Percentiles rank a stretch among this genome's conserved stretches.
Conservation (phyloP, 2,888 invertebrate genomes). For the Macrophya annulata region DNA sequence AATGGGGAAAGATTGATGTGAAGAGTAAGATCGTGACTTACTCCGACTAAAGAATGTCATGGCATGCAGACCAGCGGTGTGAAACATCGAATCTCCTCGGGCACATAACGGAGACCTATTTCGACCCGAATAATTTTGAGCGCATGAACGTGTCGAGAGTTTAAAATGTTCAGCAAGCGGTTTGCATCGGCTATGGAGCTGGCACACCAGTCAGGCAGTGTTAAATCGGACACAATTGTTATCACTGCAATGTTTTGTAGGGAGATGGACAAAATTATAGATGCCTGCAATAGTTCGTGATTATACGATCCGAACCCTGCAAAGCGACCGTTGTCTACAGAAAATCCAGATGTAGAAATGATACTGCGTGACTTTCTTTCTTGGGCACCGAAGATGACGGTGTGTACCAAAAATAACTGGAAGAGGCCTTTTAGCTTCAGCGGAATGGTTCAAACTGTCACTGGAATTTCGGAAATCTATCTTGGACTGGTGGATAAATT, state of each 20-base stretch:
- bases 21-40: neutral
- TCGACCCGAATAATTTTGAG: neutral
- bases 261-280: neutral
- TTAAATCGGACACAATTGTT: conserved; percentile 2
- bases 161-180: conserved; percentile 8
- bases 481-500: conserved; percentile 34
- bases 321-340: neutral
- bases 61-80: neutral
- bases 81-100: neutral
- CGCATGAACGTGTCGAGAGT: neutral
- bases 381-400: neutral
- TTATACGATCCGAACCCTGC: neutral
- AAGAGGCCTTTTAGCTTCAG: conserved; percentile 58
- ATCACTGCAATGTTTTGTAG: neutral
- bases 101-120: neutral
- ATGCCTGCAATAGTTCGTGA: neutral
- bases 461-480: conserved; percentile 56
- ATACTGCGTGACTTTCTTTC: neutral
- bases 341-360: neutral
- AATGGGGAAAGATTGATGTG: neutral
- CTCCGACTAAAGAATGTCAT: neutral
- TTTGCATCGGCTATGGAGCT: neutral
- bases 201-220: neutral
- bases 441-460: conserved; percentile 57
- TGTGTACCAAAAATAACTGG: conserved; percentile 21